These are phyloP conservation scores for Drosophila testacea DNA, from an alignment of 2,888 invertebrate species.

Conservation along the genomic window DNA sequence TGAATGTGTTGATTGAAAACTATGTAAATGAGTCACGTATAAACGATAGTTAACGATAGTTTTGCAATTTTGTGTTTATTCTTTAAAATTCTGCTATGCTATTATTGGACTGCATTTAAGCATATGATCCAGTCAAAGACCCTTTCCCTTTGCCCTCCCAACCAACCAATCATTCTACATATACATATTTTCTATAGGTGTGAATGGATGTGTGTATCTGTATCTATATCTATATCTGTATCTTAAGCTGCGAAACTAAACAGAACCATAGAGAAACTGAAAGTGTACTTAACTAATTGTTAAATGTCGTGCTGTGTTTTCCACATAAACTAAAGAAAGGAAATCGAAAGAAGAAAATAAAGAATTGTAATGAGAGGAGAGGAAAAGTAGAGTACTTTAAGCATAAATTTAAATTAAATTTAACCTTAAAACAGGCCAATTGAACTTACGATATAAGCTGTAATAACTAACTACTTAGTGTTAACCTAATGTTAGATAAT, in stretches of 20 bases:
- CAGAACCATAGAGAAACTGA: conserved; percentile 53
- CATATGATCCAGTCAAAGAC: neutral
- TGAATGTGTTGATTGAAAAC: neutral
- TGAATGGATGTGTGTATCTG: conserved; percentile 13
- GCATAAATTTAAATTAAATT: conserved; percentile 5
- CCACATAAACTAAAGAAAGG: conserved; percentile 15
- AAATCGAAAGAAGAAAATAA: conserved; percentile 12
- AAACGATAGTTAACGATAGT: conserved; percentile 3
- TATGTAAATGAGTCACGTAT: neutral
- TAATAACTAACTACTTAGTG: conserved; percentile 15
- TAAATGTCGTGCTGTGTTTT: conserved; percentile 72
- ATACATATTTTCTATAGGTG: neutral
- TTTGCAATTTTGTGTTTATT: neutral
- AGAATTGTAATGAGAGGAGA: neutral
- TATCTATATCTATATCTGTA: conserved; percentile 15
- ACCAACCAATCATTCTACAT: neutral
- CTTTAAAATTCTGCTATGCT: neutral
- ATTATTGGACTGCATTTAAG: conserved; percentile 37
- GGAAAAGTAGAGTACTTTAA: conserved; percentile 1
- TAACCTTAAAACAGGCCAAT: conserved; percentile 44
- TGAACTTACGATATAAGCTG: conserved; percentile 37
- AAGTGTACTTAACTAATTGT: conserved; percentile 71
- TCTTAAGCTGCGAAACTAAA: conserved; percentile 20
- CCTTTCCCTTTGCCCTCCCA: neutral
- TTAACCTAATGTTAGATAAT: conserved; percentile 25